These are phyloP conservation scores for Lomographa bimaculata DNA, from an alignment of 2,888 invertebrate species.

Conservation along the genomic window DNA sequence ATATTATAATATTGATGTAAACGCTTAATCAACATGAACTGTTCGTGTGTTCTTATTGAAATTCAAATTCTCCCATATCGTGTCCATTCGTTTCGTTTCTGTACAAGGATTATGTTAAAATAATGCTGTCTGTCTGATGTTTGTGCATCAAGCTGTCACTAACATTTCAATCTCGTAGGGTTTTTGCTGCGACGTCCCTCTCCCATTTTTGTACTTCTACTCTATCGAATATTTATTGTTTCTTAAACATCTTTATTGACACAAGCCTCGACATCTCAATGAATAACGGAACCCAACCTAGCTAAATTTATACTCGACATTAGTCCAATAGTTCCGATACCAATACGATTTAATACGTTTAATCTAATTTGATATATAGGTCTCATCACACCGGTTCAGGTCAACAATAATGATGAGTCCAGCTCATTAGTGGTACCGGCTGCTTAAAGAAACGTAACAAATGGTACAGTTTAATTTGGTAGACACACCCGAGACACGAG, in stretches of 20 bases:
- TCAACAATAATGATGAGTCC: conserved; percentile 47
- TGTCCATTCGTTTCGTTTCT: conserved; percentile 72
- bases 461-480: conserved; percentile 81
- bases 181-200: conserved; percentile 72
- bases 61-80: conserved; percentile 75
- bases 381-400: conserved; percentile 30
- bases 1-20: conserved; percentile 63
- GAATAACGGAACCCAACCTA: conserved; percentile 60
- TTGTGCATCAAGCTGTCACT: conserved; percentile 80
- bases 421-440: conserved; percentile 67
- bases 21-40: conserved; percentile 69
- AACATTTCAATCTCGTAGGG: conserved; percentile 77
- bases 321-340: conserved; percentile 3
- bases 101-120: conserved; percentile 81
- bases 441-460: conserved; percentile 77
- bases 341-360: conserved; percentile 7
- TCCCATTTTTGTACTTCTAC: conserved; percentile 58
- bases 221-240: conserved; percentile 76
- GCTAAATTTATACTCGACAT: conserved; percentile 42
- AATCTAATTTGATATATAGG: conserved; percentile 19
- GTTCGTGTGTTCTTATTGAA: conserved; percentile 72
- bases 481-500: conserved; percentile 76
- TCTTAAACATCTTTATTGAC: conserved; percentile 81
- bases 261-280: conserved; percentile 65
- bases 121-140: conserved; percentile 76